phyloP scores from a whole-genome alignment of 2,113 vertebrate species.

The Cercopithecus mona region DNA sequence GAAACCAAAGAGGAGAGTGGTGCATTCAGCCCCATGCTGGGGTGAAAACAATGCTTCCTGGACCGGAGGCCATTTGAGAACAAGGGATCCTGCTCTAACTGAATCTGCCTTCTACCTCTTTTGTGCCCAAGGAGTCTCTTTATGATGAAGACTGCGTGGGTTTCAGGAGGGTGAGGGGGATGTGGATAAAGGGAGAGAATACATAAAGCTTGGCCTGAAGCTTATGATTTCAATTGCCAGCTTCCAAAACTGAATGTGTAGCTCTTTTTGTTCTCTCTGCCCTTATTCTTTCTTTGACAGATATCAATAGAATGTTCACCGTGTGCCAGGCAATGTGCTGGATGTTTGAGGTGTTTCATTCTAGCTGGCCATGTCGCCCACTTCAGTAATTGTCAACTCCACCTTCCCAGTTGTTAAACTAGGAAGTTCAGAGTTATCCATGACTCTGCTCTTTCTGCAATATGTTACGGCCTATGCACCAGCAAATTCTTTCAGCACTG shows the following conservation, averaged over 20 bases:
- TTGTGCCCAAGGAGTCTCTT: constrained; percentile 37
- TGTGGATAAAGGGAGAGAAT: not conserved
- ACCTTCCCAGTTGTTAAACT: not conserved
- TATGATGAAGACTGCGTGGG: not conserved
- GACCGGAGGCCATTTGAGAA: not conserved
- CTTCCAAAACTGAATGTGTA: not conserved
- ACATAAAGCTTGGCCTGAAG: not conserved
- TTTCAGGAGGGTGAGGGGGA: not conserved
- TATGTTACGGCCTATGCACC: not conserved
- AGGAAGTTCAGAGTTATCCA: not conserved
- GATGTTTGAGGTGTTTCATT: not conserved
- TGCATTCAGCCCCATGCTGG: constrained; percentile 56
- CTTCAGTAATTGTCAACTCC: not conserved
- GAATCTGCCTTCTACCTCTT: constrained; percentile 48
- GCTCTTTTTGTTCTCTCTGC: not conserved
- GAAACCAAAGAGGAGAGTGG: constrained; percentile 47
- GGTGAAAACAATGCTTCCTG: constrained; percentile 44
- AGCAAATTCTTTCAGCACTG: not conserved
- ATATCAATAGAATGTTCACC: not conserved
- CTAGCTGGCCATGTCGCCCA: not conserved
- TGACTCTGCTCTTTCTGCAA: not conserved
- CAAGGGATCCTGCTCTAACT: constrained; percentile 39
- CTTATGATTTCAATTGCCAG: not conserved
- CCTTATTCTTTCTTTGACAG: not conserved
- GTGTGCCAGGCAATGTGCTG: too few species aligned